Base-by-base conservation (phyloP, 2,113 vertebrate species). In the Xiphias gladius region DNA sequence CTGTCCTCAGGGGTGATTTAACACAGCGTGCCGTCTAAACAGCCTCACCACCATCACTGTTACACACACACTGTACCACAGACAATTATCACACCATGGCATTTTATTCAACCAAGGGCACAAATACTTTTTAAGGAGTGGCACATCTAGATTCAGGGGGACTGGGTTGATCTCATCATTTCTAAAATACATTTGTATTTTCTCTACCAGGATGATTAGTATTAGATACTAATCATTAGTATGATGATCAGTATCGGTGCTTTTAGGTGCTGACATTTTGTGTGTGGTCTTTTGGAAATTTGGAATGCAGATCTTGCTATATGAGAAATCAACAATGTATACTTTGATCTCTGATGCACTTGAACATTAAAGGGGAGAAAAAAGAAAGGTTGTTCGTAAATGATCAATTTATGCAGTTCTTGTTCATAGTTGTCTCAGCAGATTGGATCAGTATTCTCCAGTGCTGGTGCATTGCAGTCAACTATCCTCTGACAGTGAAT, bases 1-100 rank as follows among this genome's bases (percentile, higher is more conserved):
- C 70, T 81, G 82, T 67, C 39, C 35, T 41, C 30, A 62, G 73
- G 48, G 24, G 48, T 52, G 69, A 67, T 83, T 57, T 63, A 55
- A 39, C 66, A 4, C 76, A 83, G 76, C 46, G 52, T 73, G 80
- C 3, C 62, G 26, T 35, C 46, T 14, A 5, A 65, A 52, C 32
- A 54, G 61, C 24, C 26, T 3, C 28, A 28, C 35, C 35, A 22
- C 22, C 32, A 19, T 73, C 48, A 50, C 50, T 20, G 22, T 64
- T 41, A 55, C 26, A 48, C 22, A 41, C 39, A 57, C 48, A 58
- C 41, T 4, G 22, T 12, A 52, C 24, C 26, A 37, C 74, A 17
- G 19, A 20, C 16, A 67, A 73, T 80, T 66, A 79, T 59, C 65
- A 52, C 65, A 71, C 74, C 64, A 20, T 14, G 26, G 35, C 17